phyloP scores from a whole-genome alignment of 2,888 invertebrate species.

The Drosophila meridionalis region DNA sequence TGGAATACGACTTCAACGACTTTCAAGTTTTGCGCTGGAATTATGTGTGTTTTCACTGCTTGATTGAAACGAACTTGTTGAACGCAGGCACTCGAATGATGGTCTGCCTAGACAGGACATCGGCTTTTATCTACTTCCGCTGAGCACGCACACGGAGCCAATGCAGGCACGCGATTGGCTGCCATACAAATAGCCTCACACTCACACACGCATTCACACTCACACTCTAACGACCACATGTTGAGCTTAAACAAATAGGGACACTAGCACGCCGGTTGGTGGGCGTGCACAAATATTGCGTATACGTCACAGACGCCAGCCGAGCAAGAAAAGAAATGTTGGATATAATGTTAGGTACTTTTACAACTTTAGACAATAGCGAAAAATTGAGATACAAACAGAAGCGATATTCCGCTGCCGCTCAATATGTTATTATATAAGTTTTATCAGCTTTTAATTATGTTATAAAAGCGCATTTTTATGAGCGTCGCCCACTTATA shows the following conservation, averaged over 20 bases:
- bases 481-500: constrained; percentile 62
- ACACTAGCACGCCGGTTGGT: constrained; percentile 38
- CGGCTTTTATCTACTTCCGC: constrained; percentile 80
- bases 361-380: constrained; percentile 56
- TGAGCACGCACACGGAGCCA: constrained; percentile 49
- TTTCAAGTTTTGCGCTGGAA: constrained; percentile 6
- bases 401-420: constrained; percentile 18
- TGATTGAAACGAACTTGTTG: constrained; percentile 61
- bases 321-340: constrained; percentile 7
- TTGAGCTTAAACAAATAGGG: constrained; percentile 60
- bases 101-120: constrained; percentile 69
- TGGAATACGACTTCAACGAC: constrained; percentile 3
- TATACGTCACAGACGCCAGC: constrained; percentile 65
- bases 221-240: constrained; percentile 59
- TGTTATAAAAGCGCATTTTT: constrained; percentile 71
- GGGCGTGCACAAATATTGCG: constrained; percentile 74
- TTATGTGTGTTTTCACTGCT: constrained; percentile 22
- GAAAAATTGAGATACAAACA: constrained; percentile 27
- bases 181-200: background rate
- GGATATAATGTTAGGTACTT: constrained; percentile 22
- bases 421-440: constrained; percentile 72
- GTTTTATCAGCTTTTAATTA: constrained; percentile 77
- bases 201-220: constrained; percentile 5
- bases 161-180: constrained; percentile 67
- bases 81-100: constrained; percentile 81